Base-by-base conservation (phyloP, 53 echinoderm and acorn worm genomes). In the Pentamera pediparva region DNA sequence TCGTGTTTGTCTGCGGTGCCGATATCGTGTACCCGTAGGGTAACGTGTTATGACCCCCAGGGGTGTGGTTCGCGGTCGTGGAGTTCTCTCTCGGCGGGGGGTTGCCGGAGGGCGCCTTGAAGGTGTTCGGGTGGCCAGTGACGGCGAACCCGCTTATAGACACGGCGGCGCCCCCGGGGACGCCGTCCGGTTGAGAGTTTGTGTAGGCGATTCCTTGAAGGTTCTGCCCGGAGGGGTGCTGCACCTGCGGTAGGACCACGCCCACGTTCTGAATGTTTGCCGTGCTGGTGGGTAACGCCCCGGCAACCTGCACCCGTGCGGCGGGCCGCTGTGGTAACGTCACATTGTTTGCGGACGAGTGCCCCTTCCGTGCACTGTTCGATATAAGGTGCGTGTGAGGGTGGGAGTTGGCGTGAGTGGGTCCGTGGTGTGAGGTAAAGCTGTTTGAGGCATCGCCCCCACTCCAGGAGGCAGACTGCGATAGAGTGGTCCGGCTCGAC, bases 371-470 rank as follows among this genome's bases (percentile, higher is more conserved):
- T 41, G 75, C 79, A 33, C 65, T 81, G 30, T 70, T 70, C 51
- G 63, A 70, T 17, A 35, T 55, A 56, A 64, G 54, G 52, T 84
- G 91, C 50, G 74, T 60, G 78, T 81, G 87, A 19, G 85, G 78
- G 72, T 84, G 84, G 57, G 81, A 84, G 48, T 70, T 76, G 1
- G 76, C 77, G 81, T 92, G 92, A 80, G 87, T 87, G 10, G 81
- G 81, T 31, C 71, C 71, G 26, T 50, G 52, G 31, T 70, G 71
- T 33, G 71, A 70, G 32, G 49, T 70, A 70, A 70, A 70, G 75
- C 92, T 84, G 82, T 84, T 81, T 21, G 82, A 59, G 13, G 80
- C 75, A 11, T 71, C 65, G 20, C 62, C 77, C 11, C 81, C 84
- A 32, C 84, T 83, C 53, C 77, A 83, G 45, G 87, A 81, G 41